A percentile compares a stretch with the other conserved stretches of the same genome.
phyloP scores from a whole-genome alignment of 2,797 vertebrate species.

The Myotis planiceps region DNA sequence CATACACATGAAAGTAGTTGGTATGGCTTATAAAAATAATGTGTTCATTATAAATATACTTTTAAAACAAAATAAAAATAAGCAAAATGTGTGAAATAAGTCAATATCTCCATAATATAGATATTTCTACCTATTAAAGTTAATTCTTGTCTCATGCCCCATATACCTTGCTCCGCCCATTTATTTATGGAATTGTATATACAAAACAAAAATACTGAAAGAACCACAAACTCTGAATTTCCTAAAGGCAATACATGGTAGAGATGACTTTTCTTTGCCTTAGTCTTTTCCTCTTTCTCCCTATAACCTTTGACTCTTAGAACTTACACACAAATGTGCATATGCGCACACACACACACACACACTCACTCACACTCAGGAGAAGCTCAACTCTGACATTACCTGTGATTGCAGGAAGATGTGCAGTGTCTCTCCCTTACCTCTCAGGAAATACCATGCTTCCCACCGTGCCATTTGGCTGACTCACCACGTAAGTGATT shows the following conservation, averaged over 20 bases:
- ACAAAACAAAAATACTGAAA: constrained; percentile 3
- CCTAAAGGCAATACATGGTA: not conserved
- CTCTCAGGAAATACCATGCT: not conserved
- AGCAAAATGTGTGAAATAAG: constrained; percentile 37
- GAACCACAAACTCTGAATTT: constrained; percentile 12
- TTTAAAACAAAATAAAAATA: constrained; percentile 28
- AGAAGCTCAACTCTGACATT: not conserved
- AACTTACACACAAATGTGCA: not conserved
- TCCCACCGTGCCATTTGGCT: not conserved
- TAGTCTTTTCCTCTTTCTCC: not conserved
- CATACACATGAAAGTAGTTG: not conserved
- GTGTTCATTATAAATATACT: not conserved
- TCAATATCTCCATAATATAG: not conserved
- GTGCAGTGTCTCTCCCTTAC: not conserved
- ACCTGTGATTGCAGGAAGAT: not conserved
- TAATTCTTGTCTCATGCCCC: not conserved
- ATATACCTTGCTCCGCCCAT: not conserved
- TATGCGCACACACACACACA: not conserved
- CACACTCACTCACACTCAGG: not conserved
- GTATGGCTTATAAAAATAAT: not conserved
- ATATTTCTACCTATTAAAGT: constrained; percentile 20
- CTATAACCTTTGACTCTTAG: not conserved
- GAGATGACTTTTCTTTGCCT: constrained; percentile 16
- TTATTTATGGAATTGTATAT: constrained; percentile 40
- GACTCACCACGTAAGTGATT: not conserved